Conservation (phyloP, 2,113 vertebrate species). For the Acanthisitta chloris region DNA sequence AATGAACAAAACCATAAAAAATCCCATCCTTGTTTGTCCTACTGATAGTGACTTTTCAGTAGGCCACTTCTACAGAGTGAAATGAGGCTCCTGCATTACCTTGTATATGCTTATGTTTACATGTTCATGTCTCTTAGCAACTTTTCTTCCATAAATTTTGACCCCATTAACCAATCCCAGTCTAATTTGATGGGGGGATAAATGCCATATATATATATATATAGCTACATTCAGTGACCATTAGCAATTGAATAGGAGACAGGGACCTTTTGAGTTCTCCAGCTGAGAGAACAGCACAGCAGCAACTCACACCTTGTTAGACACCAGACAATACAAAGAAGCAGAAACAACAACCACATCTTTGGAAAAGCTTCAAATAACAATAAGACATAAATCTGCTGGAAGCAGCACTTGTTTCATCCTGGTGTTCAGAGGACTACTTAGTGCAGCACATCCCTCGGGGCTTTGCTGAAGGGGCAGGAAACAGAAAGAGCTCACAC, state of each 20-base stretch:
- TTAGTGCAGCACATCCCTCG: accelerated
- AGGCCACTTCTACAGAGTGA: background rate
- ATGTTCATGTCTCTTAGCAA: background rate
- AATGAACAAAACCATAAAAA: background rate
- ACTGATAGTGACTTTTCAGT: background rate
- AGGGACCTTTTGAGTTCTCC: background rate
- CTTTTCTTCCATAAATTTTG: background rate
- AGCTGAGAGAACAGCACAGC: background rate
- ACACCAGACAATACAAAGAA: background rate
- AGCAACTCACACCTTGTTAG: background rate
- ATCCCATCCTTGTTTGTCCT: background rate
- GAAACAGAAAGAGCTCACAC: background rate
- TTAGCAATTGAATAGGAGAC: background rate
- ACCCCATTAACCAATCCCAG: background rate
- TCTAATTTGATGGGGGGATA: background rate
- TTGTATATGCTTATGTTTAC: background rate
- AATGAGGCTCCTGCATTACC: background rate
- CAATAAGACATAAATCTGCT: background rate
- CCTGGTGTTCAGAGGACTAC: background rate
- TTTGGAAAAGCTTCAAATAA: background rate
- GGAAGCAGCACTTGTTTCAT: background rate
- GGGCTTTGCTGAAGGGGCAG: background rate
- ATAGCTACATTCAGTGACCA: background rate
- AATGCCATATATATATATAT: accelerated
- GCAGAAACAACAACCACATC: background rate